Evolutionary conservation across 2,888 invertebrate genomes (phyloP).

Genomic region (Cabera pusaria): DNA sequence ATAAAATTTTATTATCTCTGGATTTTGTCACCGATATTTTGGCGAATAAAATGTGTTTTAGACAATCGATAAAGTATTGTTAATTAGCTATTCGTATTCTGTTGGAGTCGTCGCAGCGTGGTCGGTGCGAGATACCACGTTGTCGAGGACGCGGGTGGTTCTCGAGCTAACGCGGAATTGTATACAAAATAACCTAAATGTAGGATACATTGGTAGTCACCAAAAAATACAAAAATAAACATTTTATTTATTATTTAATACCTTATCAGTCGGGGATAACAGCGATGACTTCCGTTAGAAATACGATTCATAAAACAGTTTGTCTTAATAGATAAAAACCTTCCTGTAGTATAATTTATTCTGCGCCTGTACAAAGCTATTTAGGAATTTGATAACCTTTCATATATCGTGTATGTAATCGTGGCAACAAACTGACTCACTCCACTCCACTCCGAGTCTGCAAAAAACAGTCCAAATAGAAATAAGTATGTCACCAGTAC

Average conservation of each 20-base stretch:
- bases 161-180: too few species aligned
- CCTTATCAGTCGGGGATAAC: too few species aligned
- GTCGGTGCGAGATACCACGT: constrained; percentile 6
- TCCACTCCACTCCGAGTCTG: neutral
- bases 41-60: constrained; percentile 53
- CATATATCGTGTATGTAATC: neutral
- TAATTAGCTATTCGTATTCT: constrained; percentile 27
- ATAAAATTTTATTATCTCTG: constrained; percentile 60
- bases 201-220: too few species aligned
- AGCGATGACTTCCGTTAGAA: too few species aligned
- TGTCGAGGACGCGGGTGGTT: constrained; percentile 12
- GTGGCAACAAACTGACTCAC: neutral
- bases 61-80: constrained; percentile 41
- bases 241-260: too few species aligned
- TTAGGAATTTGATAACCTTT: too few species aligned
- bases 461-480: neutral
- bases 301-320: too few species aligned
- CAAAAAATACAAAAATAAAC: too few species aligned
- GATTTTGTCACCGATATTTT: constrained; percentile 55
- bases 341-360: too few species aligned
- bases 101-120: neutral
- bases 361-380: too few species aligned
- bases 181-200: too few species aligned
- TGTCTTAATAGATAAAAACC: too few species aligned
- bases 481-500: neutral